Evolutionary conservation across 2,797 vertebrate species (phyloP).

Genomic region (Podarcis siculus): DNA sequence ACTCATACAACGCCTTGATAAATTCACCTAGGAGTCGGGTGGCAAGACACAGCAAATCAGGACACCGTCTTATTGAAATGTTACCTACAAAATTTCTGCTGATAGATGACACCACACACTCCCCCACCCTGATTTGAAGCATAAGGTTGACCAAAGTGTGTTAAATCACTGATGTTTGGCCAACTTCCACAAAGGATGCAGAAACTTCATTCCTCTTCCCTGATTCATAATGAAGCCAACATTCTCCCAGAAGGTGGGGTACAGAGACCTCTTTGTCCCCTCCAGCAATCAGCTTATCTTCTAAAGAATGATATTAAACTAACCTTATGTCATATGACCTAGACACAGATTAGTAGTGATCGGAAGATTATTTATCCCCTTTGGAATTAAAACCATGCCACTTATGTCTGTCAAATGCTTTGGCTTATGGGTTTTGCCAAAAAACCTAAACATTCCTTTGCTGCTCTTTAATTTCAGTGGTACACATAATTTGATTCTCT

Average conservation of each 20-base stretch:
- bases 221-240: background rate
- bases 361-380: constrained; percentile 9
- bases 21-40: constrained; percentile 86
- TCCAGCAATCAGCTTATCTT: background rate
- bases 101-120: background rate
- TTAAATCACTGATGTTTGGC: background rate
- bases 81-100: background rate
- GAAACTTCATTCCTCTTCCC: background rate
- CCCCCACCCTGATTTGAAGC: constrained; percentile 21
- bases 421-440: constrained; percentile 14
- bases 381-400: constrained; percentile 15
- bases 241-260: background rate
- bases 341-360: background rate
- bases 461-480: background rate
- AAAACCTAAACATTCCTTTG: background rate
- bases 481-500: constrained; percentile 28
- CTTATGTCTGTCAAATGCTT: constrained; percentile 31
- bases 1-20: constrained; percentile 95
- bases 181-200: background rate
- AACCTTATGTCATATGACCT: constrained; percentile 14
- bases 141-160: background rate
- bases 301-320: constrained; percentile 26
- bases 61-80: constrained; percentile 6
- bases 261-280: constrained; percentile 7
- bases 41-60: constrained; percentile 43